These are phyloP conservation scores for Cacoxenus indagator DNA, from an alignment of 2,888 invertebrate species.

Conservation along the genomic window DNA sequence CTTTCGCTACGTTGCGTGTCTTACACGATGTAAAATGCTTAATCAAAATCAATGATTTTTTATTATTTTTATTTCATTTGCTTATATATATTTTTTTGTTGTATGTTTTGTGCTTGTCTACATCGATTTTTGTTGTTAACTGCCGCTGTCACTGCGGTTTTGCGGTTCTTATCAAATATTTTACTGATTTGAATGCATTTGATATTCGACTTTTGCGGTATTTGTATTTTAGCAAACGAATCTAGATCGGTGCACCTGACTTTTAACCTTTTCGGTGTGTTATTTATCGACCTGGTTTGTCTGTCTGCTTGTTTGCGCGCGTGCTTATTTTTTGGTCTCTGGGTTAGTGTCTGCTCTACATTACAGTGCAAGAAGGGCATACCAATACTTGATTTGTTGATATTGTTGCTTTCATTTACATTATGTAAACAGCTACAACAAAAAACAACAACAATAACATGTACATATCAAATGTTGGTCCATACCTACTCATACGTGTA, in stretches of 20 bases:
- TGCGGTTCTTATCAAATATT: not conserved
- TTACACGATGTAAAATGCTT: constrained; percentile 2
- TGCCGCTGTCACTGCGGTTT: not conserved
- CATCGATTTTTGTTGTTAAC: not conserved
- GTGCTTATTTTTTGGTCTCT: constrained; percentile 30
- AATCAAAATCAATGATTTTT: constrained; percentile 3
- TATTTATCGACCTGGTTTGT: constrained; percentile 46
- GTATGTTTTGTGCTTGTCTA: not conserved
- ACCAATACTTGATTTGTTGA: not conserved
- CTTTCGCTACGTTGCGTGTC: not conserved
- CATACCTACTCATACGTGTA: constrained; percentile 9
- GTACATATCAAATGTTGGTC: not conserved
- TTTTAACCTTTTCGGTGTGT: not conserved
- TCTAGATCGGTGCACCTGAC: not conserved
- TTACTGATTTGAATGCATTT: constrained; percentile 2
- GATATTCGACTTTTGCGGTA: constrained; percentile 9
- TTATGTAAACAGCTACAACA: not conserved
- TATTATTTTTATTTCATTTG: not conserved
- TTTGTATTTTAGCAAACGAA: not conserved
- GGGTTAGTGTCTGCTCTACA: not conserved
- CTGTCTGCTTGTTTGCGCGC: constrained; percentile 22
- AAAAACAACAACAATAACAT: not conserved
- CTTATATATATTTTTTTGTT: not conserved
- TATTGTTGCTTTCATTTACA: not conserved
- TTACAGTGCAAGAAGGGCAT: too few species aligned